Base-by-base conservation (phyloP, 2,888 invertebrate species). In the Horisme vitalbata region DNA sequence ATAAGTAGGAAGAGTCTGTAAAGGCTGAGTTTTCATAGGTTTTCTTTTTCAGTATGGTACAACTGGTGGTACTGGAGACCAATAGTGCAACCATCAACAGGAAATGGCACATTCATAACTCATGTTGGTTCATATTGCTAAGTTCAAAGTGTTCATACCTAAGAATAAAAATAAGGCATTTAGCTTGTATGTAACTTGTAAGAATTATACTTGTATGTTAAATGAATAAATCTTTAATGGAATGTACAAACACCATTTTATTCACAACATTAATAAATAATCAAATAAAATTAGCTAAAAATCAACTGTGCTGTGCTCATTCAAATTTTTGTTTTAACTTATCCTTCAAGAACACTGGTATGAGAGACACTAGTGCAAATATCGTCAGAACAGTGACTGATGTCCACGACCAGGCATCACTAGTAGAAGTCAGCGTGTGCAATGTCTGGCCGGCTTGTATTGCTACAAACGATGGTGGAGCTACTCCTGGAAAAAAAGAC, bases 361-460 rank as follows among this genome's bases (percentile, higher is more conserved):
- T 78, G 24, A 99, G 82, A 4, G 99, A 96, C 1, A 98, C 68
- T 9, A 95, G 62, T 4, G 97, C 98, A 73, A 97, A 95, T 2
- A 94, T 71, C 32, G 92, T 93, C 8, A 99, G 90, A 31, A 97
- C 86, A 8, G 93, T 83, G 38, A 98, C 85, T n/a, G 98, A 97
- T 7, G 92, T 94, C 94, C 95, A 95, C 0, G 97, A 97, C 87
- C 97, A 94, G 0, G 97, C 95, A 61, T 96, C 95, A 61, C 94
- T 94, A 0, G 95, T 95, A 2, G 96, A 96, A 0, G 97, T 96
- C 85, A 99, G 91, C 59, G 96, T 94, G 69, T 99, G 96, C 31
- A 99, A 89, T 0, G 99, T 99, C 75, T 97, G 97, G 8, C 99
- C 99, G 7, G 99, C 97, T 90, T 99, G 98, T 63, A 99, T 98